Conservation (phyloP, 2,113 vertebrate genomes). For the Martes martes region DNA sequence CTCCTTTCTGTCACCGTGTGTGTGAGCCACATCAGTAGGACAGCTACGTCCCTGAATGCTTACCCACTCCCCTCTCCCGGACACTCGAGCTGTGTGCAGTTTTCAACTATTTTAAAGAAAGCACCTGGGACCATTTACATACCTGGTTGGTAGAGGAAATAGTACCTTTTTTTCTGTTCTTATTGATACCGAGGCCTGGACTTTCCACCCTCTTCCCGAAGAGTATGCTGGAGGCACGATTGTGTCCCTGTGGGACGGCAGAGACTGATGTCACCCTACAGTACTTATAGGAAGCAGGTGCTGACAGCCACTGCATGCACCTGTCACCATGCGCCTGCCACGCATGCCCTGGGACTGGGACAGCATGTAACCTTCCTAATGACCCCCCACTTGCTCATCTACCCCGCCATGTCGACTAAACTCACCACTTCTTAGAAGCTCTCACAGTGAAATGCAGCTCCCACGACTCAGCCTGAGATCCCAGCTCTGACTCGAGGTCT, state of each 20-base stretch:
- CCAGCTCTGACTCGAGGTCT: background rate
- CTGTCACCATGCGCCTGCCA: too few species aligned
- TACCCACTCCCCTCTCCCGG: background rate
- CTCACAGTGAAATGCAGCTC: background rate
- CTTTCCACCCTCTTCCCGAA: background rate
- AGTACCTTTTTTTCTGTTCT: background rate
- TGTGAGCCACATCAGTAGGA: background rate
- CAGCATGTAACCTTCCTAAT: background rate
- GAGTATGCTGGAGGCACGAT: background rate
- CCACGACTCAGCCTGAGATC: background rate
- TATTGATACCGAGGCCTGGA: background rate
- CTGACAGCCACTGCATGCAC: background rate
- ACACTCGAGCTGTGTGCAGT: background rate
- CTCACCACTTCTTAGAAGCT: background rate
- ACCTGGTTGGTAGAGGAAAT: background rate
- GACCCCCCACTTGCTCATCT: background rate
- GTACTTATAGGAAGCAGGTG: background rate
- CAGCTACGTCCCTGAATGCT: too few species aligned
- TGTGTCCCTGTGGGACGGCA: fast-evolving
- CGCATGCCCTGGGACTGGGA: background rate
- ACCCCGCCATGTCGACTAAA: background rate
- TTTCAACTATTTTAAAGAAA: background rate
- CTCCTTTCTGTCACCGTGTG: background rate
- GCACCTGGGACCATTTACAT: background rate
- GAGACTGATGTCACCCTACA: background rate